A percentile compares a stretch with the other conserved stretches of the same genome.
Evolutionary conservation across 2,113 vertebrate genomes (phyloP).

Genomic region (Herpailurus yagouaroundi): DNA sequence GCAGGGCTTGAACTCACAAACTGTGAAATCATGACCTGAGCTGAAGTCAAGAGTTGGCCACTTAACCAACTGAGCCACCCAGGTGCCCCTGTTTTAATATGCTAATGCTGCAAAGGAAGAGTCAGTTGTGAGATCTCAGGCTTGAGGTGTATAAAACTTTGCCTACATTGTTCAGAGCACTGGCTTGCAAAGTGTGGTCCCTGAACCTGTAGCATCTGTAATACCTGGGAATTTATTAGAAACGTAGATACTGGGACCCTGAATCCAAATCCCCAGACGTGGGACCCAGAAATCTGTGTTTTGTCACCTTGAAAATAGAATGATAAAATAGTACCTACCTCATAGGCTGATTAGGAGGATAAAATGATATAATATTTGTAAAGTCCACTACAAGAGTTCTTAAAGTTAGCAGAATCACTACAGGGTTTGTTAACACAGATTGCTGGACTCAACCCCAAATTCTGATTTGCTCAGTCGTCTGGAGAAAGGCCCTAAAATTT

Average conservation of each 20-base stretch:
- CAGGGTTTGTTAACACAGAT: not conserved
- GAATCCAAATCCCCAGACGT: not conserved
- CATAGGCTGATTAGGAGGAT: not conserved
- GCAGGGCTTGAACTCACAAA: too few relatives aligned
- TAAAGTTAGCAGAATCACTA: not conserved
- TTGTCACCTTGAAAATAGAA: not conserved
- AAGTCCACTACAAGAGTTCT: not conserved
- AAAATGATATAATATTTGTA: rapidly evolving
- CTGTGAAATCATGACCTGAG: too few relatives aligned
- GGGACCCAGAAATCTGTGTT: not conserved
- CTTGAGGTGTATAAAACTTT: not conserved
- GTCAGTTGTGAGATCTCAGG: not conserved
- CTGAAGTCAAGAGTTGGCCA: too few relatives aligned
- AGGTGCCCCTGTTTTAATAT: not conserved
- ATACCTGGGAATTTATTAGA: not conserved
- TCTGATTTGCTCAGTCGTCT: not conserved
- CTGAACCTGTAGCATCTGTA: too few relatives aligned
- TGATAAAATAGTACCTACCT: not conserved
- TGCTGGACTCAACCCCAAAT: not conserved
- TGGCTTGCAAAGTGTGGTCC: not conserved
- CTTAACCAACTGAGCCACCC: too few relatives aligned
- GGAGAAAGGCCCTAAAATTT: not conserved
- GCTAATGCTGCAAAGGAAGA: not conserved
- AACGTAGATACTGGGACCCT: not conserved
- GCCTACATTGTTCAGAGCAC: not conserved